Evolutionary conservation across 2,888 invertebrate genomes (phyloP).

Genomic region (Eudemis profundana): DNA sequence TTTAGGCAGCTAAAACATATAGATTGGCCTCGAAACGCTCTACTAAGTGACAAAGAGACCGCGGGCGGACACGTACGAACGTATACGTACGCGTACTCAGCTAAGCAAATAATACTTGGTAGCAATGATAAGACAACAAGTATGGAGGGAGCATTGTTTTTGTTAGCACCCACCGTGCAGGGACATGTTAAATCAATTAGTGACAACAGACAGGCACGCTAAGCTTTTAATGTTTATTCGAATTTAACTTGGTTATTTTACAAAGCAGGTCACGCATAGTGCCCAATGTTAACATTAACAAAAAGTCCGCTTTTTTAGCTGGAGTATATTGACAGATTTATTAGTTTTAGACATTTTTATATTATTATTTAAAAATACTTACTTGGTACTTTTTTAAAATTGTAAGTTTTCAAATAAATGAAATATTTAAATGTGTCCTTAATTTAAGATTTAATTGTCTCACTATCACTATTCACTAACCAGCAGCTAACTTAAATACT

Average conservation of each 20-base stretch:
- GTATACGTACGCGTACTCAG: slow-evolving; percentile 73
- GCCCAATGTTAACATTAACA: background rate
- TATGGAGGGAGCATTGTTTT: slow-evolving; percentile 63
- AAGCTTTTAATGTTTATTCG: slow-evolving; percentile 9
- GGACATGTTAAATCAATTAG: slow-evolving; percentile 78
- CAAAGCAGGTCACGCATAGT: background rate
- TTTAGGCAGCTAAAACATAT: slow-evolving; percentile 22
- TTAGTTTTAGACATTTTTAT: too few relatives aligned
- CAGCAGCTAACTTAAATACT: too few relatives aligned
- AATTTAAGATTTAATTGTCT: too few relatives aligned
- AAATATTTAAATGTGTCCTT: too few relatives aligned
- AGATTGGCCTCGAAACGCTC: slow-evolving; percentile 53
- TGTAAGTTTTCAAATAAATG: too few relatives aligned
- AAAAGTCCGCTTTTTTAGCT: too few relatives aligned
- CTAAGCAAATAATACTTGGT: slow-evolving; percentile 75
- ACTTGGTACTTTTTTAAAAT: too few relatives aligned
- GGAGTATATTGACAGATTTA: too few relatives aligned
- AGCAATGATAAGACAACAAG: slow-evolving; percentile 68
- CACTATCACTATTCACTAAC: too few relatives aligned
- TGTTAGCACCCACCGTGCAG: slow-evolving; percentile 62
- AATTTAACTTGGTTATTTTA: slow-evolving; percentile 15
- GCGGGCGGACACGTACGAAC: slow-evolving; percentile 68
- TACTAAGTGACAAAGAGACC: slow-evolving; percentile 74
- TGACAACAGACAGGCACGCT: slow-evolving; percentile 58
- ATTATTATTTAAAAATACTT: too few relatives aligned